phyloP scores from a whole-genome alignment of 1,140 invertebrate species.

The Chelonus insularis region DNA sequence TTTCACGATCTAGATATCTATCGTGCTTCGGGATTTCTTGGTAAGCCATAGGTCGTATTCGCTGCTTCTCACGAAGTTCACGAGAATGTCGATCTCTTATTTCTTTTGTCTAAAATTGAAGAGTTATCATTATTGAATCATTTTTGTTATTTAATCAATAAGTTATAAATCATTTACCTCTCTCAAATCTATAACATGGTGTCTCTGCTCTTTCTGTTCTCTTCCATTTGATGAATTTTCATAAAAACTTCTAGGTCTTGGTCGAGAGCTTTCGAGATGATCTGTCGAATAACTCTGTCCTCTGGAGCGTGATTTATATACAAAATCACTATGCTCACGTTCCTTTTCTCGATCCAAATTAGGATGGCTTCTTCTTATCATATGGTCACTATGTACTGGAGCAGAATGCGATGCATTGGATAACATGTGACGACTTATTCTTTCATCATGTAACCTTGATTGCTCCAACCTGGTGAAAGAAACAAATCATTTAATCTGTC shows the following conservation, averaged over 20 bases:
- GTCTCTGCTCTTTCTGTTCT: conserved; percentile 48
- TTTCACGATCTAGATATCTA: conserved; percentile 63
- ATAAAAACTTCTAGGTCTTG: conserved; percentile 55
- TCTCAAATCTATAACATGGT: conserved; percentile 28
- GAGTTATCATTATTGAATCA: too few relatives aligned
- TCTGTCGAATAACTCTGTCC: conserved; percentile 50
- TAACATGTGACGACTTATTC: conserved; percentile 33
- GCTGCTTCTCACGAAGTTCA: conserved; percentile 38
- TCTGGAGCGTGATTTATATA: conserved; percentile 46
- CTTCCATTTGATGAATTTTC: conserved; percentile 49
- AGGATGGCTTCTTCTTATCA: conserved; percentile 47
- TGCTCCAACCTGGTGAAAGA: conserved; percentile 37
- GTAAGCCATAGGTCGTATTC: conserved; percentile 52
- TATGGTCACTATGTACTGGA: conserved; percentile 41
- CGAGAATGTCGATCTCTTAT: conserved; percentile 27
- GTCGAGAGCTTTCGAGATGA: conserved; percentile 42
- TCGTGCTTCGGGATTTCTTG: conserved; percentile 63
- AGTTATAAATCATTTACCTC: conserved; percentile 17
- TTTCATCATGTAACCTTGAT: conserved; percentile 39
- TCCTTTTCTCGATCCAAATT: conserved; percentile 48
- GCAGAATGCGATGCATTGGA: conserved; percentile 29
- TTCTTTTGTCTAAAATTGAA: conserved; percentile 27
- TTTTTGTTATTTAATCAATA: not conserved
- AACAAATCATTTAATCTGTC: conserved; percentile 11
- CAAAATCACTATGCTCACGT: conserved; percentile 33